phyloP scores from a whole-genome alignment of 1,140 invertebrate species.

The Sminthurinus signatus region DNA sequence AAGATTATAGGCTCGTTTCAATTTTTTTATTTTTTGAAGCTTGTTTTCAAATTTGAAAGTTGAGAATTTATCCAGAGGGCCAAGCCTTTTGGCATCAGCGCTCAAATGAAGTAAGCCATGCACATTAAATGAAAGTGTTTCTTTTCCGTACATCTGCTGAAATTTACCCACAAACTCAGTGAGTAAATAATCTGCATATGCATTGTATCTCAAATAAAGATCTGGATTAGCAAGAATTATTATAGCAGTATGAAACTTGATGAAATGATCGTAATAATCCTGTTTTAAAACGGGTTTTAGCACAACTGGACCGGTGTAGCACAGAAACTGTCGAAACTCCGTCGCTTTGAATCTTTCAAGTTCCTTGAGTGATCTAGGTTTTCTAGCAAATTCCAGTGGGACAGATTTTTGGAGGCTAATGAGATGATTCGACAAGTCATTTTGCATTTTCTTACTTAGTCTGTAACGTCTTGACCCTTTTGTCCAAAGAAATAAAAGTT shows the following conservation, averaged over 20 bases:
- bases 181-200: background rate
- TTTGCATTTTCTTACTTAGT: background rate
- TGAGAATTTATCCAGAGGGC: constrained; percentile 43
- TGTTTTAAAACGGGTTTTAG: constrained; percentile 43
- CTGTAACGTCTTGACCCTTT: background rate
- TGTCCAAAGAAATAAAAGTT: constrained; percentile 5
- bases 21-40: constrained; percentile 41
- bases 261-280: constrained; percentile 46
- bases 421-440: background rate
- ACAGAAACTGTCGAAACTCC: constrained; percentile 48
- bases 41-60: constrained; percentile 46
- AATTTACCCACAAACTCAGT: background rate
- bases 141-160: constrained; percentile 10
- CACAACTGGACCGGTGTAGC: constrained; percentile 48
- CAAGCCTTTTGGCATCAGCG: constrained; percentile 44
- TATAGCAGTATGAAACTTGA: constrained; percentile 43
- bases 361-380: constrained; percentile 44
- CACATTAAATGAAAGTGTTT: constrained; percentile 45
- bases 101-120: constrained; percentile 45
- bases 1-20: background rate
- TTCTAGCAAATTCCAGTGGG: constrained; percentile 45
- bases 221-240: no score
- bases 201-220: no score
- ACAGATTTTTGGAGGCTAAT: background rate
- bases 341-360: constrained; percentile 49